Base-by-base conservation (phyloP, 2,797 vertebrate species). In the Naso thynnoides region DNA sequence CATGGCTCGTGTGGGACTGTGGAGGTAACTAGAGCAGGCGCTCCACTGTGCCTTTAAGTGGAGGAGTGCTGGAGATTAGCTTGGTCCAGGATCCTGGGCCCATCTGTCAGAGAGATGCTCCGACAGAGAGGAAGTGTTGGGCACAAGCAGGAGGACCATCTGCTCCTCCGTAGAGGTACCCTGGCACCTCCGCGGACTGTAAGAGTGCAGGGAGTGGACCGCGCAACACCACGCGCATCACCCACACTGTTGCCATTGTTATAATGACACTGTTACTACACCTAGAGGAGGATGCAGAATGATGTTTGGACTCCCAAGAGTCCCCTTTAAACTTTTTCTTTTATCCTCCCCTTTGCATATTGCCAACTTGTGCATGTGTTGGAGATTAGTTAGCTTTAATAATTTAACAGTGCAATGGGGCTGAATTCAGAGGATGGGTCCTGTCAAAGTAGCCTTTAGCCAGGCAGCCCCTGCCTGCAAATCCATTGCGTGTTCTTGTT, bases 41-140 rank as follows among this genome's bases (percentile, higher is more conserved):
- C 77, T 90, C 85, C 83, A 63, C 92, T 93, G 91, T 80, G 80
- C 90, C 89, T 93, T 94, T 93, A 93, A 93, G 91, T 89, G 90
- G 86, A 92, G 90, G 91, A 89, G 89, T 86, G 87, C 77, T 91
- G 89, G 91, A 94, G 92, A 94, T 94, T 92, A 94, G 92, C 91
- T 82, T 78, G 91, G 91, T 91, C 94, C 92, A 90, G 91, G 91
- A 94, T 94, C 91, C 90, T 77, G 88, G 89, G 88, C 89, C 94
- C 93, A 95, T 95, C 94, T 95, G 93, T 93, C 89, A 86, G 88
- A 87, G 89, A 91, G 90, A 91, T 91, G 91, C 92, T 91, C 90
- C 79, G 83, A 87, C 91, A 86, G 91, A 42, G 92, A 90, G 91
- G 91, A 92, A 90, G 91, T 91, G 93, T 89, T 84, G 89, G 86